Conservation (phyloP, 2,797 vertebrate species). For the Myotis vivesi region DNA sequence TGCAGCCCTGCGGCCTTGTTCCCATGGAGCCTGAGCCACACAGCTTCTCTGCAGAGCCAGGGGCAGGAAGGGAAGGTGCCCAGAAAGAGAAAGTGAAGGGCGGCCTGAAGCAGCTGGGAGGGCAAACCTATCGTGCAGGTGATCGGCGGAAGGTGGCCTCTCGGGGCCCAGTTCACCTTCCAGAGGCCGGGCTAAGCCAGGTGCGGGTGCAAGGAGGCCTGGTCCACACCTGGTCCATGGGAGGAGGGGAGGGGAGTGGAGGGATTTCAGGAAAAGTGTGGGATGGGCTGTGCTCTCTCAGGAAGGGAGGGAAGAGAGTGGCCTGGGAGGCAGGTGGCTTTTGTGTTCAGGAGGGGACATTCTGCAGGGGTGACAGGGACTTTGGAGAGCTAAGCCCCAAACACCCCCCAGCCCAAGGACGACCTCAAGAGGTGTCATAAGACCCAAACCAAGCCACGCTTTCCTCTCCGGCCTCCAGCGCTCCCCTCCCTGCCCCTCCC, state of each 20-base stretch:
- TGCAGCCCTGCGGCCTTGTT: background rate
- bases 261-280: background rate
- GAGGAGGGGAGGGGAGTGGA: no score
- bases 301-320: background rate
- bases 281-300: background rate
- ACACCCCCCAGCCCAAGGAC: background rate
- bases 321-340: background rate
- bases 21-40: background rate
- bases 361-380: background rate
- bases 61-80: accelerated
- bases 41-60: background rate
- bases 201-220: background rate
- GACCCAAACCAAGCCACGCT: background rate
- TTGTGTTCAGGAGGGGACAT: background rate
- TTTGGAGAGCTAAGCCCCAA: background rate
- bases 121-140: accelerated
- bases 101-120: background rate
- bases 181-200: background rate
- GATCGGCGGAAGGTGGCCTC: background rate
- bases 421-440: background rate
- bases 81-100: background rate
- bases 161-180: no score
- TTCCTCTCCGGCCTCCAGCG: accelerated
- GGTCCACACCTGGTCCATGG: no score
- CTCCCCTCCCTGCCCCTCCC: no score